Conservation (phyloP, 92 coral and sea anemone genomes). For the Bergia puertoricense region DNA sequence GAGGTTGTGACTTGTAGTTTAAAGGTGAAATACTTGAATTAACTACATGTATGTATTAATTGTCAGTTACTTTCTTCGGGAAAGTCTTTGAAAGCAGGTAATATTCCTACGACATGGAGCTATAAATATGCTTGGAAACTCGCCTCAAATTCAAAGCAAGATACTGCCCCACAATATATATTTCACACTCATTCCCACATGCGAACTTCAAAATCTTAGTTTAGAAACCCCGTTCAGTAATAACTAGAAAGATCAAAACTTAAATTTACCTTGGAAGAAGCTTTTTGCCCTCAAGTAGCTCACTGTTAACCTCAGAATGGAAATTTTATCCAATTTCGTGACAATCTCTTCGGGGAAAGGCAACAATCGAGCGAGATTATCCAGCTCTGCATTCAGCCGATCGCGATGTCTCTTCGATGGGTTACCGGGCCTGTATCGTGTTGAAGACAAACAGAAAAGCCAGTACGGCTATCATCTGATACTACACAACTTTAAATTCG, state of each 20-base stretch:
- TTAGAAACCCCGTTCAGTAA: neutral
- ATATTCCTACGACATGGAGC: neutral
- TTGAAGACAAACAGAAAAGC: constrained; percentile 28
- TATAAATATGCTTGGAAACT: constrained; percentile 2
- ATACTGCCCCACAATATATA: constrained; percentile 19
- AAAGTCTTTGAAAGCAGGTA: neutral
- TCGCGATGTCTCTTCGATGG: constrained; percentile 99
- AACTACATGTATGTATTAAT: neutral
- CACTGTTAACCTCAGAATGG: constrained; percentile 97
- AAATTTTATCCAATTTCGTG: constrained; percentile 98
- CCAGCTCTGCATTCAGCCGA: constrained; percentile 97
- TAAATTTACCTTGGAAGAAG: constrained; percentile 89
- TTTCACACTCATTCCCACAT: constrained; percentile 36
- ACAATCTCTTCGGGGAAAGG: constrained; percentile 99
- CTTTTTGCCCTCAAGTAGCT: constrained; percentile 99
- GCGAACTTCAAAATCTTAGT: constrained; percentile 32
- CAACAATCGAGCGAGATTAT: constrained; percentile 94
- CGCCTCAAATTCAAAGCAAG: constrained; percentile 33
- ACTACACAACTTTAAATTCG: constrained; percentile 10
- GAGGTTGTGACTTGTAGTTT: constrained; percentile 6
- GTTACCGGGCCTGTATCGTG: constrained; percentile 92
- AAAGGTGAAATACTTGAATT: neutral
- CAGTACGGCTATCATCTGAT: constrained; percentile 19
- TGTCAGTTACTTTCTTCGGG: neutral
- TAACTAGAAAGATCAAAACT: neutral